A percentile compares a stretch with the other conserved stretches of the same genome.
phyloP scores from a whole-genome alignment of 2,797 vertebrate species.

The Eospalax fontanierii region DNA sequence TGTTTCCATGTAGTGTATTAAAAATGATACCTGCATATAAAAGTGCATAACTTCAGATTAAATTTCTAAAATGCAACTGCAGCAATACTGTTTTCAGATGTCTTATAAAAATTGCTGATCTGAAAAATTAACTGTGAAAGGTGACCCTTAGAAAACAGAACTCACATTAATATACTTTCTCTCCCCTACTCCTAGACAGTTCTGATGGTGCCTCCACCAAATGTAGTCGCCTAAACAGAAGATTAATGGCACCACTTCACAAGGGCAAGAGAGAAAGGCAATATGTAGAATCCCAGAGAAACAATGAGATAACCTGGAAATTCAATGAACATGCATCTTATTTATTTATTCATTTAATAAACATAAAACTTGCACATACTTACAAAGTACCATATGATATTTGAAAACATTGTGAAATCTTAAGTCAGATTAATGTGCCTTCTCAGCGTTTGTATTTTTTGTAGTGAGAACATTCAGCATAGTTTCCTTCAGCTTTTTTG shows the following conservation, averaged over 20 bases:
- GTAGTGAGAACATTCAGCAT: no score
- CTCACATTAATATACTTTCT: slow-evolving; percentile 53
- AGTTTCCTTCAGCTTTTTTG: no score
- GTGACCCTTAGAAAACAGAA: background rate
- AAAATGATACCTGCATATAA: background rate
- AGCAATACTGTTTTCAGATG: slow-evolving; percentile 2
- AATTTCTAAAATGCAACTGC: background rate
- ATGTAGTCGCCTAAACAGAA: slow-evolving; percentile 73
- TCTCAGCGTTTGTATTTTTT: no score
- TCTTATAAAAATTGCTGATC: slow-evolving; percentile 20
- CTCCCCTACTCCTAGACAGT: slow-evolving; percentile 62
- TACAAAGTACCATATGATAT: no score
- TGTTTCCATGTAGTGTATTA: background rate
- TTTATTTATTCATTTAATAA: no score
- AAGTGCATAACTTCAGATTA: background rate
- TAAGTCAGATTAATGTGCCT: no score
- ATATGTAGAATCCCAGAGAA: slow-evolving; percentile 56
- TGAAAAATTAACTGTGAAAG: background rate
- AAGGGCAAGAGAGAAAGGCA: slow-evolving; percentile 81
- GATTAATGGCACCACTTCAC: slow-evolving; percentile 80
- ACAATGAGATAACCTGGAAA: slow-evolving; percentile 80
- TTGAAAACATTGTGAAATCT: no score
- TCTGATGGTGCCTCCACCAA: slow-evolving; percentile 69
- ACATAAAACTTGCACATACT: no score
- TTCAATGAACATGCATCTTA: background rate